Percentiles rank a stretch among this genome's conserved stretches.
Evolutionary conservation across 2,113 vertebrate species (phyloP).

Genomic region (Sorex fumeus): DNA sequence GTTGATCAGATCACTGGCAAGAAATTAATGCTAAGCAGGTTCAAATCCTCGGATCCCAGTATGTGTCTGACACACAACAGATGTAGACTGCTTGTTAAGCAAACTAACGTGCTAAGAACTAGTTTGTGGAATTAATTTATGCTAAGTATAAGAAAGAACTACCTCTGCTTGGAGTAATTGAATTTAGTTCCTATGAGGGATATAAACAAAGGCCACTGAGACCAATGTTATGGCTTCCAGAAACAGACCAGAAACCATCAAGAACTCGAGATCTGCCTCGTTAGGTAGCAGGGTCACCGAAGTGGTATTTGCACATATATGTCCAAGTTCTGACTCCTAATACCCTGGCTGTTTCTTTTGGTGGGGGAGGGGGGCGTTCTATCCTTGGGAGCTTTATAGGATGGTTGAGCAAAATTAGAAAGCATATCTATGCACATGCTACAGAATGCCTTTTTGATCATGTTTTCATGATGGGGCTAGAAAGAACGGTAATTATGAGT

Average conservation of each 20-base stretch:
- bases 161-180: neutral
- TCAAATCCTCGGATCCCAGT: neutral
- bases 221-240: neutral
- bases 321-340: neutral
- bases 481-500: neutral
- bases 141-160: constrained; percentile 54
- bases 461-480: neutral
- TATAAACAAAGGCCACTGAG: constrained; percentile 17
- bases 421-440: neutral
- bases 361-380: neutral
- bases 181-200: neutral
- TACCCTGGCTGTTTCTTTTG: no score
- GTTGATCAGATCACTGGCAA: neutral
- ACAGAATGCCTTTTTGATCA: no score
- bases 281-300: neutral
- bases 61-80: neutral
- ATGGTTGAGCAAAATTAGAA: neutral
- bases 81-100: neutral
- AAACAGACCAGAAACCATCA: neutral
- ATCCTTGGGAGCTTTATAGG: neutral
- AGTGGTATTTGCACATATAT: neutral
- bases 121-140: constrained; percentile 36
- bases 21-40: neutral
- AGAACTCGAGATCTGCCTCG: neutral
- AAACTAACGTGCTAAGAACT: neutral